Base-by-base conservation (phyloP, 2,888 invertebrate genomes). In the Callimorpha dominula region DNA sequence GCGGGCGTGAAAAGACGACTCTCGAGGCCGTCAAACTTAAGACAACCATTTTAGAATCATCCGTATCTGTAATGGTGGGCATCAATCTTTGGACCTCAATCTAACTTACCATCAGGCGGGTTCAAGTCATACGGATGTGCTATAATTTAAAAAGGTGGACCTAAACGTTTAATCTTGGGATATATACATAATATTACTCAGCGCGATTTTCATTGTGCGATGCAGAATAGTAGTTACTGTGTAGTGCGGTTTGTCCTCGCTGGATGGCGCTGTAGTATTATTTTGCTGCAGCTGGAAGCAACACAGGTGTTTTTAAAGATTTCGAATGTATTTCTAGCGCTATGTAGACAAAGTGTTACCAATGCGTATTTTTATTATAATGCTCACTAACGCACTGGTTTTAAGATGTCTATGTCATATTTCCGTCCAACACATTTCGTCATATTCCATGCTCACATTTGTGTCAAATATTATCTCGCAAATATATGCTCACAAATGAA, bases 351-450 rank as follows among this genome's bases (percentile, higher is more conserved):
- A 31, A 31, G 14, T 14, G 15, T 63, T 63, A 15, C 9, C 62
- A 43, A 54, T 40, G 8, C 31, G 52, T 31, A 9, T 20, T 20
- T 12, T 52, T 14, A 65, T 43, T 43, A 50, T 43, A 60, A 60
- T 52, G 65, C 17, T 31, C 11, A 54, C 40, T 14, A 65, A 8
- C 14, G 49, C 46, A 65, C 49, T 74, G 70, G 20, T n/a, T 72
- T 50, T 75, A 73, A 20, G 49, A 31, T 72, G 43, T 80, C 12
- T 74, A 60, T 63, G 15, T 70, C 65, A 31, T 75, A 57, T 71
- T 63, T 80, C 85, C 86, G 88, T 87, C 87, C 86, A 73, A 68
- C 46, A 52, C 72, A 63, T 67, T 68, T 52, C 62, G 54, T 42
- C 54, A 86, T 82, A 43, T 74, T 52, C 31, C 11, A 17, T 40